A percentile compares a stretch with the other conserved stretches of the same genome.
phyloP scores from a whole-genome alignment of 2,113 vertebrate genomes.

The Corythornis vintsioides region DNA sequence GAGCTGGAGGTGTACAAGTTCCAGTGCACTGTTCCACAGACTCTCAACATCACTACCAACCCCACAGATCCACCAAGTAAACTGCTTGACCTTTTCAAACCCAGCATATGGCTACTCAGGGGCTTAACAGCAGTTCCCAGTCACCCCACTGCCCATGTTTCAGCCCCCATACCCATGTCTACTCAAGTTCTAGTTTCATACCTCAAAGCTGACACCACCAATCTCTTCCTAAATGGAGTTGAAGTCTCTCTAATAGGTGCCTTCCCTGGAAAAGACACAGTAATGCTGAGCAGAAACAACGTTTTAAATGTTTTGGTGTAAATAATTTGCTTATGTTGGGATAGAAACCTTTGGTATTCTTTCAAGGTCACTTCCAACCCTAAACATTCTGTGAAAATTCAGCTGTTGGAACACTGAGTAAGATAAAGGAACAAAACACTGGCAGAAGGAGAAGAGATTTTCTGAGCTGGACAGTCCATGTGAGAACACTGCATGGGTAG shows the following conservation, averaged over 20 bases:
- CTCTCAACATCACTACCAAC: neutral
- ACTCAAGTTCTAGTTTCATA: neutral
- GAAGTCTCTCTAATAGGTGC: neutral
- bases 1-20: neutral
- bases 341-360: too few species aligned
- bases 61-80: neutral
- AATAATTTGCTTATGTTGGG: neutral
- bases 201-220: neutral
- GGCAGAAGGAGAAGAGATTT: slow-evolving; percentile 15
- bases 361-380: too few species aligned
- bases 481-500: neutral
- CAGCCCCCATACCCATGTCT: neutral
- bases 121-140: neutral
- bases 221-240: too few species aligned
- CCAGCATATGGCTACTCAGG: too few species aligned
- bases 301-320: accelerated
- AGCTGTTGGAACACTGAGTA: neutral
- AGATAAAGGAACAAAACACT: slow-evolving; percentile 9
- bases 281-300: neutral
- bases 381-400: neutral
- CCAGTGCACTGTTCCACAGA: neutral
- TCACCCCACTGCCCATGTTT: neutral
- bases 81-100: neutral
- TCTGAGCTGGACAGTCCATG: neutral
- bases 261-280: neutral